These are phyloP conservation scores for Nephrotoma guestfalica DNA, from an alignment of 2,888 invertebrate genomes.

Conservation along the genomic window DNA sequence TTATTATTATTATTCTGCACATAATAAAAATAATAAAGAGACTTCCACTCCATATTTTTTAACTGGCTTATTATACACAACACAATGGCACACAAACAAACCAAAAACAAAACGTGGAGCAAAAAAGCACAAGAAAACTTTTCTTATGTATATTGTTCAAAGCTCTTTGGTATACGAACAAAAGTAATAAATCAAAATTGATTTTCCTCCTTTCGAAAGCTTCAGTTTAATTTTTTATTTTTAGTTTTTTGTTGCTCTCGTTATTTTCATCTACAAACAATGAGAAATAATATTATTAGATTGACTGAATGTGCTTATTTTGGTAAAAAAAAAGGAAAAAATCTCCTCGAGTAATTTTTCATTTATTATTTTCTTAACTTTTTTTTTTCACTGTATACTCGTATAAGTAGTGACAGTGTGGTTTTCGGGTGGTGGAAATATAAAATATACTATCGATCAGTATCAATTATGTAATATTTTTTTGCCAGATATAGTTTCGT, in stretches of 20 bases:
- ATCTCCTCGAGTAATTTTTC: neutral
- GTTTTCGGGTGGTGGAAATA: neutral
- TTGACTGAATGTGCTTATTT: neutral
- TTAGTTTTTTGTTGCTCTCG: neutral
- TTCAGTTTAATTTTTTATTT: neutral
- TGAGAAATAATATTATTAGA: neutral
- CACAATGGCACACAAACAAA: neutral
- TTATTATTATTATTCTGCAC: neutral
- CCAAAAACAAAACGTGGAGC: neutral
- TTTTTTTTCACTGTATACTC: neutral
- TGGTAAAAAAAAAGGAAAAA: neutral
- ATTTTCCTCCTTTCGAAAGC: neutral
- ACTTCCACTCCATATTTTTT: neutral
- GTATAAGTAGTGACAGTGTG: neutral
- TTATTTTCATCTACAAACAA: neutral
- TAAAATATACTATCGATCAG: neutral
- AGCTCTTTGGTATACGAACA: neutral
- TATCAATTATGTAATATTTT: neutral
- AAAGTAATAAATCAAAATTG: neutral
- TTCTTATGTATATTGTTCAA: neutral
- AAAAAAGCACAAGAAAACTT: neutral
- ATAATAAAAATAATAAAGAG: neutral
- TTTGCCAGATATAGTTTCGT: neutral
- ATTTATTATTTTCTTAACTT: neutral
- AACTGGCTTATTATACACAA: neutral